phyloP scores from a whole-genome alignment of 35 echinoderm and acorn worm species.

The Strongylocentrotus purpuratus region DNA sequence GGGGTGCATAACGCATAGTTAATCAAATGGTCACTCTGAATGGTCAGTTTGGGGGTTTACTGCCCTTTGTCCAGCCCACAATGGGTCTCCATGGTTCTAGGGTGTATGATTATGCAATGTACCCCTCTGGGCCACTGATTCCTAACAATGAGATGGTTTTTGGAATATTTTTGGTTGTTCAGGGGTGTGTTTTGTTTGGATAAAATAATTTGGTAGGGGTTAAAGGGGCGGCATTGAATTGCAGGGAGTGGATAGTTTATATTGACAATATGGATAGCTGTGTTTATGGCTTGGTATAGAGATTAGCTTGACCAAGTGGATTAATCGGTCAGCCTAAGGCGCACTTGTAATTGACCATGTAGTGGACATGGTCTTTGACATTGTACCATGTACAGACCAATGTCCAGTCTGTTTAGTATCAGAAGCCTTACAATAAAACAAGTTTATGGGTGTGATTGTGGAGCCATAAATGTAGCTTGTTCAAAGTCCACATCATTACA shows the following conservation, averaged over 20 bases:
- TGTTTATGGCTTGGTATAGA: not conserved
- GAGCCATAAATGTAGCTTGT: not conserved
- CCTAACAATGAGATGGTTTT: slow-evolving; percentile 32
- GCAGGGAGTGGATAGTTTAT: not conserved
- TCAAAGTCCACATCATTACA: not conserved
- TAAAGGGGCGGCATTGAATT: not conserved
- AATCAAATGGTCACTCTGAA: slow-evolving; percentile 33
- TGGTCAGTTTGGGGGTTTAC: slow-evolving; percentile 33
- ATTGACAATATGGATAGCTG: not conserved
- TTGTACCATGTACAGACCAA: not conserved
- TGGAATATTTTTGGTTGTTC: not conserved
- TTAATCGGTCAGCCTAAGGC: not conserved
- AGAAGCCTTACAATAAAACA: not conserved
- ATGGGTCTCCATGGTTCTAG: slow-evolving; percentile 28
- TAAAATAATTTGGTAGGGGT: not conserved
- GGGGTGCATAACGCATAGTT: slow-evolving; percentile 31
- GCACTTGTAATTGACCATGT: not conserved
- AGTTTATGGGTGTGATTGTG: too few species aligned
- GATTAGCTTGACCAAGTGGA: not conserved
- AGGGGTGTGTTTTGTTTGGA: not conserved
- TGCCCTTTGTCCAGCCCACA: slow-evolving; percentile 43
- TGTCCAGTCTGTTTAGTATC: not conserved
- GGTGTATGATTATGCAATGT: slow-evolving; percentile 53
- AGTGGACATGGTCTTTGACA: not conserved
- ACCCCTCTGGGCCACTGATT: not conserved